Conservation (phyloP, 2,888 invertebrate species). For the Thymelicus acteon region DNA sequence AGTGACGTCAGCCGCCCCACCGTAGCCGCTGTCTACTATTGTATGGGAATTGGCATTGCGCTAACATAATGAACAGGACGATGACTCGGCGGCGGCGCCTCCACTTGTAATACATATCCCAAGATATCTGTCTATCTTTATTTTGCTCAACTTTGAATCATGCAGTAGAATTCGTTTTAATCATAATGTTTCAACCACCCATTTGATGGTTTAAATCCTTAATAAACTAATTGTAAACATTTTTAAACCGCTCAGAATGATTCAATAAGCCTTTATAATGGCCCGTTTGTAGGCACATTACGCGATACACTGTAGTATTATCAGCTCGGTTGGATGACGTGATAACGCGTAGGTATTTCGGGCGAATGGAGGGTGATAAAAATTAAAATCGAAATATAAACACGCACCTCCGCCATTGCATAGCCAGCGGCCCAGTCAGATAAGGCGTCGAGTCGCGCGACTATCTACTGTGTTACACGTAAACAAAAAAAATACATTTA, state of each 20-base stretch:
- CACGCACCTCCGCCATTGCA: conserved; percentile 56
- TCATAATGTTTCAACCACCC: neutral
- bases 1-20: conserved; percentile 75
- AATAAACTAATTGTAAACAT: neutral
- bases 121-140: conserved; percentile 25
- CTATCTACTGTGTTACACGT: conserved; percentile 35
- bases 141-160: too few species aligned
- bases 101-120: conserved; percentile 45
- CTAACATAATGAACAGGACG: conserved; percentile 72
- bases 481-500: conserved; percentile 37
- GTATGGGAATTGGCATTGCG: conserved; percentile 73
- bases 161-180: neutral
- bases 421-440: conserved; percentile 55
- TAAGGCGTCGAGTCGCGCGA: conserved; percentile 46
- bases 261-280: conserved; percentile 55
- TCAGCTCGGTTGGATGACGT: conserved; percentile 66
- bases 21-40: conserved; percentile 66
- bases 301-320: conserved; percentile 67
- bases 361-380: conserved; percentile 69
- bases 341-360: conserved; percentile 71
- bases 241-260: conserved; percentile 12
- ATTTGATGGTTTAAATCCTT: neutral
- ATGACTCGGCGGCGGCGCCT: conserved; percentile 61
- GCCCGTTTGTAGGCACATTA: conserved; percentile 61
- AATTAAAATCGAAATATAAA: conserved; percentile 69